These are phyloP conservation scores for Pica pica DNA, from an alignment of 2,113 vertebrate species.

Conservation along the genomic window DNA sequence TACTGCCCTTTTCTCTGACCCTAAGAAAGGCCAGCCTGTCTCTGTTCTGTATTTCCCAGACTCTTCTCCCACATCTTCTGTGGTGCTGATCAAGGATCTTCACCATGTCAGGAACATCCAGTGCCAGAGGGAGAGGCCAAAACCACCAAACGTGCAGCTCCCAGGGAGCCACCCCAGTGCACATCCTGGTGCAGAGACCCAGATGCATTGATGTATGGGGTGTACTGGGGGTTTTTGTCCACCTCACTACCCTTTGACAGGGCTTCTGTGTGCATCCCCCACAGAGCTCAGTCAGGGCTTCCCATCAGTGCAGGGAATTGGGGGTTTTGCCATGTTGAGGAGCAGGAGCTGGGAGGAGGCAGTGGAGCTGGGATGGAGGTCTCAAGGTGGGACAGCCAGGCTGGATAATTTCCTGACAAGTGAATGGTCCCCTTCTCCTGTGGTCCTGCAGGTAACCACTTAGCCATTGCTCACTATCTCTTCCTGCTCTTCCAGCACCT, in stretches of 20 bases:
- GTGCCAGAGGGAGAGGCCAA: background rate
- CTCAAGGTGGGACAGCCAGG: fast-evolving
- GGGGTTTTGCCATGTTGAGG: background rate
- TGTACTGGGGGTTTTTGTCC: background rate
- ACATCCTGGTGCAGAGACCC: background rate
- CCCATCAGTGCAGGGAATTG: background rate
- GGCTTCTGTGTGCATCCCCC: background rate
- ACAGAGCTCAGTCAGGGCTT: fast-evolving
- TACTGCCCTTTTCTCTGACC: background rate
- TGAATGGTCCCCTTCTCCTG: background rate
- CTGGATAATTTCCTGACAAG: background rate
- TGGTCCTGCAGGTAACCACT: background rate
- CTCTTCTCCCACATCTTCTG: background rate
- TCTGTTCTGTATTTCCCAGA: background rate
- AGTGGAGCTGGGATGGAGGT: fast-evolving
- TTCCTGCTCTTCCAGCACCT: background rate
- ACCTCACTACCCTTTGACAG: background rate
- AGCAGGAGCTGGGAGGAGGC: background rate
- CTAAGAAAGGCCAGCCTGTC: background rate
- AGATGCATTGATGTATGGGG: fast-evolving
- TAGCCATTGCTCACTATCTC: fast-evolving
- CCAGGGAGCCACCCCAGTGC: background rate
- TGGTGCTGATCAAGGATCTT: background rate
- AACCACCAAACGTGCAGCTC: background rate
- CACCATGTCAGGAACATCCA: fast-evolving